phyloP scores from a whole-genome alignment of 2,888 invertebrate species.

The Crematogaster levior region DNA sequence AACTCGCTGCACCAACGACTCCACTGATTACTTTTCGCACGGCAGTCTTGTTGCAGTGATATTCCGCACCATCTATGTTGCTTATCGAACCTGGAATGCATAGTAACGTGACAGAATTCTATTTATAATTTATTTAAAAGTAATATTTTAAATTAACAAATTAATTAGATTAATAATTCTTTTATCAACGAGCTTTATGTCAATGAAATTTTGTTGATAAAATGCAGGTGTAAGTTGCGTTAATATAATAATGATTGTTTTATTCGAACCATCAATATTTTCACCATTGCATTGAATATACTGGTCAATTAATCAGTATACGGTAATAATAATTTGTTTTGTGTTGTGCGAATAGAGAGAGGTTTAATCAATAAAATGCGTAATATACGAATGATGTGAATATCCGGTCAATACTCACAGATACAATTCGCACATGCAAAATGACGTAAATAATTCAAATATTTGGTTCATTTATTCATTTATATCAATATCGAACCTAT shows the following conservation, averaged over 20 bases:
- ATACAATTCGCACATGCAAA: neutral
- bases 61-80: constrained; percentile 96
- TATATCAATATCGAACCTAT: constrained; percentile 13
- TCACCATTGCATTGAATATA: constrained; percentile 61
- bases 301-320: constrained; percentile 68
- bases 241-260: constrained; percentile 71
- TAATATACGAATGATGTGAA: constrained; percentile 8
- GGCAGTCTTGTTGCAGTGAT: constrained; percentile 93
- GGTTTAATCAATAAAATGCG: constrained; percentile 22
- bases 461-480: neutral
- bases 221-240: constrained; percentile 40
- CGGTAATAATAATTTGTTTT: constrained; percentile 64
- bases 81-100: constrained; percentile 94
- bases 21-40: constrained; percentile 95
- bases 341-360: neutral
- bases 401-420: neutral
- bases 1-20: constrained; percentile 95
- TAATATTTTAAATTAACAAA: constrained; percentile 33
- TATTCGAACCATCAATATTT: constrained; percentile 68
- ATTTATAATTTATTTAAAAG: constrained; percentile 13
- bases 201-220: constrained; percentile 21
- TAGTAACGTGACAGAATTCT: neutral
- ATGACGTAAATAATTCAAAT: constrained; percentile 11
- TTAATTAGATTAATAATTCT: constrained; percentile 39
- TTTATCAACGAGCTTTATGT: neutral